A percentile compares a stretch with the other conserved stretches of the same genome.
Evolutionary conservation across 2,797 vertebrate genomes (phyloP).

Genomic region (Octomys mimax): DNA sequence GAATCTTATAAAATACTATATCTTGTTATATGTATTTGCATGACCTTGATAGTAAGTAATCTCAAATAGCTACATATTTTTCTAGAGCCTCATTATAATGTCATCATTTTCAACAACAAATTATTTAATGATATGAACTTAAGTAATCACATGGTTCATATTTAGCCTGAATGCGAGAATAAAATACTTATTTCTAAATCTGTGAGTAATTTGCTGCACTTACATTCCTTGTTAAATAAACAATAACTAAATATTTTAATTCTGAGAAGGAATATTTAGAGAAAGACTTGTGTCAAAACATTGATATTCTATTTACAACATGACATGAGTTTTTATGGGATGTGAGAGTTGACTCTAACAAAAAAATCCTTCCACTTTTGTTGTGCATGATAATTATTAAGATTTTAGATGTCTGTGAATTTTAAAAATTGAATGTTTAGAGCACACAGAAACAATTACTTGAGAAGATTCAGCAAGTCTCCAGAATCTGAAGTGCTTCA

Average conservation of each 20-base stretch:
- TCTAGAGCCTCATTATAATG: not conserved
- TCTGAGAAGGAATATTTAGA: not conserved
- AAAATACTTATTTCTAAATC: not conserved
- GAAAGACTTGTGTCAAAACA: not conserved
- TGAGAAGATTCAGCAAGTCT: not conserved
- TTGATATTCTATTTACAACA: not conserved
- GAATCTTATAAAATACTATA: not conserved
- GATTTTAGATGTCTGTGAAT: not conserved
- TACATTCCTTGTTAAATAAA: conserved; percentile 5
- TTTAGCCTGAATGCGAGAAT: not conserved
- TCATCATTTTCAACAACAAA: not conserved
- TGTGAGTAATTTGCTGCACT: not conserved
- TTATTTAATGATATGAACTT: conserved; percentile 18
- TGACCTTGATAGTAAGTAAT: not conserved
- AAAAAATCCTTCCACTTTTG: not conserved
- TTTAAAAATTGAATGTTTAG: not conserved
- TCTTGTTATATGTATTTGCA: not conserved
- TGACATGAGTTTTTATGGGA: not conserved
- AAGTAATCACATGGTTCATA: not conserved
- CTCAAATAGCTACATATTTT: not conserved
- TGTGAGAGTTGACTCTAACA: not conserved
- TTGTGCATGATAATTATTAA: not conserved
- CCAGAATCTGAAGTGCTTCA: not conserved
- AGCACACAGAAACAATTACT: not conserved
- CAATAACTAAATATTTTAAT: not conserved